Evolutionary conservation across 2,888 invertebrate genomes (phyloP), one percentile per base, ranked within the genome.

Genomic region (Acleris literana): DNA sequence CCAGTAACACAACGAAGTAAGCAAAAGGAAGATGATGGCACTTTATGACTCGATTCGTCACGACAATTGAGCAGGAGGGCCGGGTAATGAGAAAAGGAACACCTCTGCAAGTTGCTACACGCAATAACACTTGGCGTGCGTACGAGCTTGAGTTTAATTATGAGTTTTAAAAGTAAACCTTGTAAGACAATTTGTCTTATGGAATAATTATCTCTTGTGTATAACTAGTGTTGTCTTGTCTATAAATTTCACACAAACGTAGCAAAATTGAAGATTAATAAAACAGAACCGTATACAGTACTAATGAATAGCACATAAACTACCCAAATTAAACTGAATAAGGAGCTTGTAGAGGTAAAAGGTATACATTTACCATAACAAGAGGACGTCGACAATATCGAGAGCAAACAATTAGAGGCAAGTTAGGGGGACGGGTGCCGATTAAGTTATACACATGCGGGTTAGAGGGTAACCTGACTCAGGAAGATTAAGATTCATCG

Each of bases 391-490:
- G 84, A 90, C 90, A 91, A 91, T 91, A 92, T 92, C 85, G 88
- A 81, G 85, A 85, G 91, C 89, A 92, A 92, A 92, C 92, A 92
- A 92, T 92, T 92, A 92, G 88, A 88, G 84, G 87, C 83, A 87
- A 87, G 84, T 88, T 86, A 86, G 82, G 87, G 86, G 79, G 77
- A 73, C 68, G 83, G 89, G 86, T 77, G 84, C 83, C 90, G 90
- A 92, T 92, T 92, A 91, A 92, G 91, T 90, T 91, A 91, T 89
- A 90, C 85, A 87, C 85, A 92, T 92, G 88, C 91, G 92, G 92
- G 92, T 84, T 88, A 87, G 73, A 87, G 88, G 88, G 89, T 83
- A 85, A 84, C 88, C 92, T 90, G 90, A 90, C 76, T 90, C 86
- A 87, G 85, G 85, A 85, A 89, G 88, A 90, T 91, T 92, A 90